Evolutionary conservation across 2,113 vertebrate genomes (phyloP).

Genomic region (Speoplatyrhinus poulsoni): DNA sequence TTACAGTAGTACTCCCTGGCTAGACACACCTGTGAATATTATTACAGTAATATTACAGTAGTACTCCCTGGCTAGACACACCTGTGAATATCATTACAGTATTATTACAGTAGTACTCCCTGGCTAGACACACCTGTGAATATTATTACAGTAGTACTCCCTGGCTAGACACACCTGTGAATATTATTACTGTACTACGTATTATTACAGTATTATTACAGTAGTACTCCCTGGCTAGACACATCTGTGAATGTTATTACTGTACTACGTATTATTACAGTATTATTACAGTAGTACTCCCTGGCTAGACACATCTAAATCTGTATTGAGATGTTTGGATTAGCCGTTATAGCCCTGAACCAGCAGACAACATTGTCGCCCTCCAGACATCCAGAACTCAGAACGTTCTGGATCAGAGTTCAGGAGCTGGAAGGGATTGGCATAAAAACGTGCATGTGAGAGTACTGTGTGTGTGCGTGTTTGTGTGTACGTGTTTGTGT

Average conservation of each 20-base stretch:
- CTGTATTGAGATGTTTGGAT: neutral
- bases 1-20: constrained; percentile 83
- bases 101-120: constrained; percentile 75
- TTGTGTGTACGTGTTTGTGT: constrained; percentile 46
- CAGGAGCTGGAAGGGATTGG: constrained; percentile 60
- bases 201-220: neutral
- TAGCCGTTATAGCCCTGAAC: no score
- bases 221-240: no score
- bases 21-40: constrained; percentile 89
- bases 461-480: neutral
- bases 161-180: constrained; percentile 95
- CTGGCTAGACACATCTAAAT: constrained; percentile 90
- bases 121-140: constrained; percentile 97
- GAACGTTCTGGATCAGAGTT: no score
- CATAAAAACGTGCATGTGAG: neutral
- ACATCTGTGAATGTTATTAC: no score
- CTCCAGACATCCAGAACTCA: no score
- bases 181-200: constrained; percentile 51
- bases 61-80: constrained; percentile 93
- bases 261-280: neutral
- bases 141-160: constrained; percentile 76
- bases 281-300: constrained; percentile 74
- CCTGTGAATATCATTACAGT: constrained; percentile 82
- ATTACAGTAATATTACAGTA: neutral
- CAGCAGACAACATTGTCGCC: no score